Base-by-base conservation (phyloP, 1,140 invertebrate genomes). In the Eueides isabella region DNA sequence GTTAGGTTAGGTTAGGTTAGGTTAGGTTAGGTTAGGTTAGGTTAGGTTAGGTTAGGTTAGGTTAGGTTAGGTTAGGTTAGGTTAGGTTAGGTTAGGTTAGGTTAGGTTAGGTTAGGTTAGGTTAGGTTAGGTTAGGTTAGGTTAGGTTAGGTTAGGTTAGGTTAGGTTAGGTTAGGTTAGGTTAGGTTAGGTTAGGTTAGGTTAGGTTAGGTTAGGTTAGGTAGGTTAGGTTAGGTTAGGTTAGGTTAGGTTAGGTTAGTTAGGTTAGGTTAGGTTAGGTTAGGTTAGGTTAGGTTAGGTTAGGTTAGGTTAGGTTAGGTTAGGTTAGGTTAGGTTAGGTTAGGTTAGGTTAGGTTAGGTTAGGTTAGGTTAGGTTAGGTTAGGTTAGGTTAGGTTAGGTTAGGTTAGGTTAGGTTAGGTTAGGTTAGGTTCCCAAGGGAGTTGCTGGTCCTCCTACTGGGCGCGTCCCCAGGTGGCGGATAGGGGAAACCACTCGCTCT, bases 311-410 rank as follows among this genome's bases (percentile, higher is more conserved):
- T 41, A 41, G 38, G 38, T 41, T 41, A 41, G 38, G 38, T 41
- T 41, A 41, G 38, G 38, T 41, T 41, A 41, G 38, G 38, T 41
- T 41, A 72, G 81, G 38, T 41, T 41, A 41, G 38, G 38, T 41
- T 41, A 41, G 84, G 38, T 41, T 41, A 41, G 38, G 38, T 41
- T 41, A 41, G 38, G 38, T 41, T 7, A 14, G 38, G 38, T 41
- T 41, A 41, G 38, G 38, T 41, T 41, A 41, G 38, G 74, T 67
- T 75, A 63, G 61, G 74, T 71, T 64, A 65, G 67, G 38, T 76
- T 44, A 75, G 67, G 66, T 68, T 73, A 73, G 75, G 75, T 75
- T 75, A 64, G 74, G 65, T 76, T 76, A 55, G 74, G 74, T 76
- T n/a, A n/a, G n/a, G n/a, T n/a, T n/a, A n/a, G n/a, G n/a, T n/a